Evolutionary conservation across 2,888 invertebrate species (phyloP).

Genomic region (Cataglyphis albicans): DNA sequence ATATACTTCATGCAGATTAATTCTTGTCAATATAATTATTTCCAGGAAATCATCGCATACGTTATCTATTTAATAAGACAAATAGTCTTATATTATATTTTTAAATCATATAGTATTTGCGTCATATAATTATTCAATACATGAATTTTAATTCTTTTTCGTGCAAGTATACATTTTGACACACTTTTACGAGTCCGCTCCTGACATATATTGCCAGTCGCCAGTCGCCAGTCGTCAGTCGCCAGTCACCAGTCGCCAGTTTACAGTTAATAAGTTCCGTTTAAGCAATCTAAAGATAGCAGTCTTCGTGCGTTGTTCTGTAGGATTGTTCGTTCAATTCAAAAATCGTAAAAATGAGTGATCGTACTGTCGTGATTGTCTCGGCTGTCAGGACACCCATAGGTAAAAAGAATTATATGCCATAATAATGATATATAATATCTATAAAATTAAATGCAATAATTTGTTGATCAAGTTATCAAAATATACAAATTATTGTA

Average conservation of each 20-base stretch:
- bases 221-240: conserved; percentile 20
- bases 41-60: not conserved
- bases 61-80: not conserved
- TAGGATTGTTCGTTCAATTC: not conserved
- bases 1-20: not conserved
- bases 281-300: conserved; percentile 65
- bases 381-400: conserved; percentile 95
- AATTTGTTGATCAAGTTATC: conserved; percentile 23
- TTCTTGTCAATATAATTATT: not conserved
- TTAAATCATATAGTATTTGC: not conserved
- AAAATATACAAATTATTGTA: not conserved
- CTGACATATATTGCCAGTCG: conserved; percentile 51
- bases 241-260: not conserved
- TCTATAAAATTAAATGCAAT: conserved; percentile 34
- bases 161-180: conserved; percentile 45
- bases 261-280: conserved; percentile 65
- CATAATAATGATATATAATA: no score
- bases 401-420: conserved; percentile 87
- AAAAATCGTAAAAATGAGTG: conserved; percentile 76
- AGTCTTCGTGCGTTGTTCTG: conserved; percentile 68
- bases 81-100: no score
- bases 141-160: not conserved
- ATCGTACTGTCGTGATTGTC: conserved; percentile 90
- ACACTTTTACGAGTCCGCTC: conserved; percentile 69
- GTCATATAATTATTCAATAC: not conserved